Evolutionary conservation across 2,888 invertebrate genomes (phyloP), one percentile per base, ranked within the genome.

Genomic region (Sinotaia quadrata): DNA sequence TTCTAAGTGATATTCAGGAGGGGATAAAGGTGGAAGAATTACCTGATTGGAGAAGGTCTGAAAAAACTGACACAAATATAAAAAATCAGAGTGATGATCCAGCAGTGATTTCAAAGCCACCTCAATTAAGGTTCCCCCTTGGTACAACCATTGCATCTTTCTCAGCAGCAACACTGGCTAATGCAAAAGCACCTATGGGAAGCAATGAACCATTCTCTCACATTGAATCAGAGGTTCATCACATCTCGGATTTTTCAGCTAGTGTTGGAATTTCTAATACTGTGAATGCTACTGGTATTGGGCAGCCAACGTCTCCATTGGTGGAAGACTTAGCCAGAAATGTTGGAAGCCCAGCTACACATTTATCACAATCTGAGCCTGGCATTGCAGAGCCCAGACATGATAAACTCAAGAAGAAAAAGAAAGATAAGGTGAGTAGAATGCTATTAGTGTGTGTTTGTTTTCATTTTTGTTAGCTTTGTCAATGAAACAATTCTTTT

Each of bases 331-430:
- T 41, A n/a, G 10, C 29, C 8, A 21, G n/a, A 34, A 18, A 29
- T 3, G 51, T 33, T 5, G 33, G 54, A 41, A 59, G 58, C n/a
- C 59, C 58, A 12, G 56, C 69, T 18, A n/a, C n/a, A n/a, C n/a
- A n/a, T n/a, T n/a, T n/a, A n/a, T n/a, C n/a, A n/a, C 52, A 36
- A 18, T 49, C 59, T 10, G 15, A n/a, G 10, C 33, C 29, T 10
- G 41, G 65, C 29, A 21, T 56, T 21, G 66, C 44, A 54, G 66
- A 52, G 3, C 76, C 49, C 70, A 71, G 54, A 67, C 72, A 44
- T 67, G 76, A 73, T 59, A 68, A 49, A 70, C 67, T 63, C 67
- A 73, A 62, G 67, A 71, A 63, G 73, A 74, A 74, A 51, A 73
- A 51, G 59, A 60, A 71, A 36, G 67, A 71, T 44, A 68, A 65